Base-by-base conservation (phyloP, 2,888 invertebrate genomes). In the Hemaris fuciformis region DNA sequence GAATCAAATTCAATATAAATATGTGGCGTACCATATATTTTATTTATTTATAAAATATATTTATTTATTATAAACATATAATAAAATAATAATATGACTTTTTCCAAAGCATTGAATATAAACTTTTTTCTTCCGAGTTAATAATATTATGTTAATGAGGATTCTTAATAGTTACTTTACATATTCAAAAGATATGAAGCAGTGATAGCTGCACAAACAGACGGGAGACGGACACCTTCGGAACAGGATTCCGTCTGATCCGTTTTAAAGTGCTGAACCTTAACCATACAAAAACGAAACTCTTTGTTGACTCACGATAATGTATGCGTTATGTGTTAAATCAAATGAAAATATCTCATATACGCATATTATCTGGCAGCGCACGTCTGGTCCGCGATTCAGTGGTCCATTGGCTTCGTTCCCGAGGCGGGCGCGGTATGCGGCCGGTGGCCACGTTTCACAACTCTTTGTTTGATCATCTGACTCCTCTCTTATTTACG, bases 391-490 rank as follows among this genome's bases (percentile, higher is more conserved):
- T 81, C 71, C 73, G 78, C 76, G 68, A 76, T 80, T 77, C 70
- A 73, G 79, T 80, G 77, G 81, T 79, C 83, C 84, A 84, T 89
- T 90, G 90, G 90, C 90, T 83, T 75, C 71, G 87, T 87, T 89
- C 90, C 89, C 88, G 81, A 69, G 66, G 70, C 69, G 77, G 76
- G 67, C 71, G 76, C 71, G 86, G 86, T 85, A 84, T 88, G 88
- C 87, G 86, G 81, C 76, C 81, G 75, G 75, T 75, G 73, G 80
- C 82, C 77, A 81, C 84, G 83, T 88, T 88, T 85, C 88, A 85
- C 87, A 87, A 88, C 87, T 86, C 87, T 87, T 88, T 85, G 87
- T 87, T 84, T 85, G 81, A 84, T 83, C 82, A 83, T 81, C 78
- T 79, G 83, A 84, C 79, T 84, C 80, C 75, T 81, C 78, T 72